Conservation (phyloP, 2,888 invertebrate genomes). For the Torymus aiolomorphi region DNA sequence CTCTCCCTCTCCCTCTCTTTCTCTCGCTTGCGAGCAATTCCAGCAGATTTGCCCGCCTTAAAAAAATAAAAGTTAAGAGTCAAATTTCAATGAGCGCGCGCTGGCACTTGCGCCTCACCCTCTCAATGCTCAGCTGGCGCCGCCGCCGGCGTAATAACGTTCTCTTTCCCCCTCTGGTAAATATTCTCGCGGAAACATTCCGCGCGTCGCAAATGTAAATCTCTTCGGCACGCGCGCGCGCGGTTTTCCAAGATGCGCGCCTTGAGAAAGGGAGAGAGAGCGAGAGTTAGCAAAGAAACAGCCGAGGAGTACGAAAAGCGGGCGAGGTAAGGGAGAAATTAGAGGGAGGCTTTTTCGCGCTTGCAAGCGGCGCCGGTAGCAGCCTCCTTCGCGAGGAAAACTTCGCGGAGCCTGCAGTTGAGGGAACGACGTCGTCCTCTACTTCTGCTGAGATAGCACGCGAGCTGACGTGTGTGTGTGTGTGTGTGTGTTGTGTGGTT, state of each 20-base stretch:
- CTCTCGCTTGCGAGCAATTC: slow-evolving; percentile 4
- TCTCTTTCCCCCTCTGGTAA: slow-evolving; percentile 17
- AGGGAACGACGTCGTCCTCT: too few relatives aligned
- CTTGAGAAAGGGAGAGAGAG: slow-evolving; percentile 32
- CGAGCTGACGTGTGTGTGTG: too few relatives aligned
- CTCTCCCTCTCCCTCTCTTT: too few relatives aligned
- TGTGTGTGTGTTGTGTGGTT: too few relatives aligned
- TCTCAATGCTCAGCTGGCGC: slow-evolving; percentile 25
- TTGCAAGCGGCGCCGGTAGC: neutral
- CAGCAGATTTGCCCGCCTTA: slow-evolving; percentile 7
- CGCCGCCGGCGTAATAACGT: slow-evolving; percentile 44
- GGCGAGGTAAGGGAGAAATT: slow-evolving; percentile 1
- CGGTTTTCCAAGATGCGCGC: neutral
- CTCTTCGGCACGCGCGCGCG: slow-evolving; percentile 14
- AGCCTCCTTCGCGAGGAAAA: slow-evolving; percentile 2
- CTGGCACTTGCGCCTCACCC: neutral
- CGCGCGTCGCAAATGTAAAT: slow-evolving; percentile 45
- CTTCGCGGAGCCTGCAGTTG: slow-evolving; percentile 10
- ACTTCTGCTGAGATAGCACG: neutral
- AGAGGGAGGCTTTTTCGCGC: slow-evolving; percentile 24
- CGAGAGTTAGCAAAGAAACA: neutral
- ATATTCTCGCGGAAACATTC: slow-evolving; percentile 48
- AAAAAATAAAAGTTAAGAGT: slow-evolving; percentile 30
- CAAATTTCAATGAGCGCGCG: slow-evolving; percentile 45
- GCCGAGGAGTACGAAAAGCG: too few relatives aligned